Evolutionary conservation across 2,113 vertebrate species (phyloP).

Genomic region (Macquaria ambigua): DNA sequence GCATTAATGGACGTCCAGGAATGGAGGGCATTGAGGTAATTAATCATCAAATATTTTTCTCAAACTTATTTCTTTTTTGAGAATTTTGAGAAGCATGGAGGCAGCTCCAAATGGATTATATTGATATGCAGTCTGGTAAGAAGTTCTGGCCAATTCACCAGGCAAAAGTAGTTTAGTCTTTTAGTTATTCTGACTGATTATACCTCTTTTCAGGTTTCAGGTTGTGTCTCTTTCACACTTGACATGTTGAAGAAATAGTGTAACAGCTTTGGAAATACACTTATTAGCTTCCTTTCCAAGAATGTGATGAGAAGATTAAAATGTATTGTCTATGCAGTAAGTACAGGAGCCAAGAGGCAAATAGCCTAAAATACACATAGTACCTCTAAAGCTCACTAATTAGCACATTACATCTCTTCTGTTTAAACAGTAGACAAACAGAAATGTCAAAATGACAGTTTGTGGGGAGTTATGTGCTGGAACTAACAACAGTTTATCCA

Average conservation of each 20-base stretch:
- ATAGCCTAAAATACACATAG: too few relatives aligned
- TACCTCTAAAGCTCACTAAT: too few relatives aligned
- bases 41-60: slow-evolving; percentile 62
- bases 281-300: too few relatives aligned
- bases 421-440: too few relatives aligned
- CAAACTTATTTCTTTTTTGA: too few relatives aligned
- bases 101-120: background rate
- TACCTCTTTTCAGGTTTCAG: background rate
- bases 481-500: too few relatives aligned
- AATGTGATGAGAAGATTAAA: too few relatives aligned
- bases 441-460: too few relatives aligned
- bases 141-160: background rate
- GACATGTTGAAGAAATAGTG: background rate
- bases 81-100: background rate
- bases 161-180: background rate
- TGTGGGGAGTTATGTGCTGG: too few relatives aligned
- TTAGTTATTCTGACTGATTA: background rate
- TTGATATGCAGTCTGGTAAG: background rate
- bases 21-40: slow-evolving; percentile 87
- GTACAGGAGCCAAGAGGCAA: background rate
- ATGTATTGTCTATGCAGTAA: too few relatives aligned
- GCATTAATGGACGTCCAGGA: slow-evolving; percentile 87
- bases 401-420: too few relatives aligned
- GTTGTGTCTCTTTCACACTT: background rate
- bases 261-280: background rate